These are phyloP conservation scores for Ptilorrhoa leucosticta DNA, from an alignment of 2,113 vertebrate species.

Conservation along the genomic window DNA sequence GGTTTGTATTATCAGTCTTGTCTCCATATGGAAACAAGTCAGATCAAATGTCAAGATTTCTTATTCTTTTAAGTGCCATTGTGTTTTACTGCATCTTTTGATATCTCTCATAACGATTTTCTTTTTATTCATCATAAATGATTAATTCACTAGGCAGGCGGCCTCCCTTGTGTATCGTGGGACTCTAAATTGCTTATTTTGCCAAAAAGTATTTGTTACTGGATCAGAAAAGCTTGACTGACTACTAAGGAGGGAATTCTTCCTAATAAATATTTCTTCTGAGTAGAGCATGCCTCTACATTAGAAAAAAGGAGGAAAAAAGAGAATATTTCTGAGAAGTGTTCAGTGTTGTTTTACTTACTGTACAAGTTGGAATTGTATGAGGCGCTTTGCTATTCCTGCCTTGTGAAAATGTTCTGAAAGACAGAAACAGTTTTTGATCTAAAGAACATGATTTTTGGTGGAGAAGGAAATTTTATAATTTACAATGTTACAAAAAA, in stretches of 20 bases:
- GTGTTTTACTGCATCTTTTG: slow-evolving; percentile 1
- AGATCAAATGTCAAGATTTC: neutral
- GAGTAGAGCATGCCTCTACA: neutral
- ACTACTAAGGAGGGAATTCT: neutral
- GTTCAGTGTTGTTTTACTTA: neutral
- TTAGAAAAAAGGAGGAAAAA: neutral
- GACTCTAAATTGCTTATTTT: neutral
- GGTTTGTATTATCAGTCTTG: slow-evolving; percentile 1
- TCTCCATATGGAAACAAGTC: neutral
- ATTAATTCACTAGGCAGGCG: neutral
- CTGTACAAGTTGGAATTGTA: neutral
- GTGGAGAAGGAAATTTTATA: neutral
- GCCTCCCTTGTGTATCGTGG: neutral
- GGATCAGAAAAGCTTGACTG: neutral
- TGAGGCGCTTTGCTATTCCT: neutral
- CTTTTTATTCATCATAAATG: neutral
- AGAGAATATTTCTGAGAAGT: neutral
- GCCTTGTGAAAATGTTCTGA: neutral
- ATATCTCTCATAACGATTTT: neutral
- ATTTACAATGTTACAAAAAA: neutral
- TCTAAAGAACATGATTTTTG: neutral
- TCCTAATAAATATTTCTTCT: neutral
- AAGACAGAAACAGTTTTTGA: neutral
- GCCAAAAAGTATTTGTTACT: neutral
- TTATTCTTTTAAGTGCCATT: neutral